A percentile compares a stretch with the other conserved stretches of the same genome.
Conservation (phyloP, 2,113 vertebrate genomes). For the Esox niger region DNA sequence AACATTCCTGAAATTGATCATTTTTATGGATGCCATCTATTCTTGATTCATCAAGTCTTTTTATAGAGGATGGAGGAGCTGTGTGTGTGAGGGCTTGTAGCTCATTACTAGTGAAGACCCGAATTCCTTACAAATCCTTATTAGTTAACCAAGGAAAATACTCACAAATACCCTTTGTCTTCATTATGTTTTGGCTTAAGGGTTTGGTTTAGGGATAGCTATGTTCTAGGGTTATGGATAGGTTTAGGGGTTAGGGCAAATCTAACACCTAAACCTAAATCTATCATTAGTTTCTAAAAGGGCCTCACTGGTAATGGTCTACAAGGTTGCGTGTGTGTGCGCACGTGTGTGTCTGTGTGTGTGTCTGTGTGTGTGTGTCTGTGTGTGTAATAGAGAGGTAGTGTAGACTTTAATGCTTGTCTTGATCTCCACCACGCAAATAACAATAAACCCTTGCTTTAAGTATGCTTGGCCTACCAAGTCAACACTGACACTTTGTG, state of each 20-base stretch:
- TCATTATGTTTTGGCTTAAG: no score
- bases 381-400: background rate
- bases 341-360: slow-evolving; percentile 2
- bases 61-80: slow-evolving; percentile 30
- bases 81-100: no score
- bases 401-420: slow-evolving; percentile 36
- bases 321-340: slow-evolving; percentile 41
- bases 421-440: slow-evolving; percentile 39
- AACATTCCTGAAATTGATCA: slow-evolving; percentile 70
- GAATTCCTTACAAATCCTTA: no score
- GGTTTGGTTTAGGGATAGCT: no score
- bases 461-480: slow-evolving; percentile 38
- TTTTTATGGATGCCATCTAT: slow-evolving; percentile 50
- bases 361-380: background rate
- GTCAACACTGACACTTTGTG: slow-evolving; percentile 28
- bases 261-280: no score
- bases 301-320: no score
- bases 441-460: slow-evolving; percentile 57
- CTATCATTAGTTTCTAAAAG: no score
- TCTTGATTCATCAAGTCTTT: slow-evolving; percentile 33
- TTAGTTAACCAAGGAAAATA: no score
- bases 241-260: no score
- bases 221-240: no score
- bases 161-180: no score
- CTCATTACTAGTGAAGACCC: no score